Conservation (phyloP, 2,113 vertebrate genomes). For the Dasypus novemcinctus region DNA sequence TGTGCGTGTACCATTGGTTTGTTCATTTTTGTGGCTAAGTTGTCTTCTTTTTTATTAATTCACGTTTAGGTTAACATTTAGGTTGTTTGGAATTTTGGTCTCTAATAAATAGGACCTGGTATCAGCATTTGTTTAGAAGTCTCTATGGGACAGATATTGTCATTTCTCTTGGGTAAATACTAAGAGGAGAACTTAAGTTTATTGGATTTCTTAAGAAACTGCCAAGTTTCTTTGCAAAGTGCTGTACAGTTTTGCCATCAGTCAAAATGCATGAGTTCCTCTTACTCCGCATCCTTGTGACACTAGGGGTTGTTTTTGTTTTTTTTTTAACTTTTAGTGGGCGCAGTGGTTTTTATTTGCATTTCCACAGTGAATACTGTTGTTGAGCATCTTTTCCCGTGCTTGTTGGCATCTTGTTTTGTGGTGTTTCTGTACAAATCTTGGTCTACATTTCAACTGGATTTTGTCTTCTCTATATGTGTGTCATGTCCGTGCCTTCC, state of each 20-base stretch:
- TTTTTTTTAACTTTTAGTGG: no score
- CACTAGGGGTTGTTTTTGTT: background rate
- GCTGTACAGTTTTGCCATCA: background rate
- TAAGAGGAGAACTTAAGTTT: background rate
- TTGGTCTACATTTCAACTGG: background rate
- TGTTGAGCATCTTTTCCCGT: background rate
- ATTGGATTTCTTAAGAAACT: background rate
- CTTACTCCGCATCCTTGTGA: background rate
- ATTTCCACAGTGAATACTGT: background rate
- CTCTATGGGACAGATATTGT: background rate
- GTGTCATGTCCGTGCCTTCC: background rate
- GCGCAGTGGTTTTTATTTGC: no score
- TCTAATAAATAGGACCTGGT: background rate
- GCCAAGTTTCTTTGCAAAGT: background rate
- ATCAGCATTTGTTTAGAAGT: background rate
- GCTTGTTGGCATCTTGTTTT: background rate
- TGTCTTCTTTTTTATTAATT: background rate
- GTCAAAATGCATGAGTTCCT: background rate
- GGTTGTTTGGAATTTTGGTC: background rate
- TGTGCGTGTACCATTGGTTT: fast-evolving
- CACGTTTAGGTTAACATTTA: background rate
- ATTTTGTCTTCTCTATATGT: background rate
- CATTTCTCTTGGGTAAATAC: background rate
- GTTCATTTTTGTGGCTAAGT: background rate
- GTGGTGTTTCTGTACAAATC: background rate